These are phyloP conservation scores for Mirza zaza DNA, from an alignment of 2,113 vertebrate genomes.

Conservation along the genomic window DNA sequence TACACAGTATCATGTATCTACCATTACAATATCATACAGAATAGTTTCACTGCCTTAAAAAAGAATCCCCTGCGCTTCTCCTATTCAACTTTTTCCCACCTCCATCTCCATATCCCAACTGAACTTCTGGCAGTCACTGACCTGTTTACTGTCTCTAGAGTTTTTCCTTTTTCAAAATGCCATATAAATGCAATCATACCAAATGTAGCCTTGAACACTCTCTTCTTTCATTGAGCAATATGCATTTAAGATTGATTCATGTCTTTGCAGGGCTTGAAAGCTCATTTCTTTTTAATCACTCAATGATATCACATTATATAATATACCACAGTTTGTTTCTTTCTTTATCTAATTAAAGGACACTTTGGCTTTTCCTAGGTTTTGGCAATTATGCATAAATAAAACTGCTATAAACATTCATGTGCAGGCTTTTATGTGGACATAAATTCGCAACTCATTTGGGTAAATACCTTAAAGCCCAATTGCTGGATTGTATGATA, in stretches of 20 bases:
- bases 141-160: background rate
- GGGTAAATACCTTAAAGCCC: background rate
- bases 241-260: background rate
- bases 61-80: background rate
- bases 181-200: background rate
- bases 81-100: background rate
- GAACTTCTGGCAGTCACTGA: background rate
- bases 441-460: background rate
- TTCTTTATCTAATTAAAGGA: background rate
- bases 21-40: background rate
- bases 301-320: background rate
- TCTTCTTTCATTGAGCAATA: background rate
- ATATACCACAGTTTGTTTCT: background rate
- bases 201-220: background rate
- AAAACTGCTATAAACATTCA: background rate
- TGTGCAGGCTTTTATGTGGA: background rate
- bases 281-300: background rate
- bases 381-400: background rate
- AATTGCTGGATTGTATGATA: background rate
- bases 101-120: too few species aligned
- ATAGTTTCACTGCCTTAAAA: background rate
- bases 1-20: background rate
- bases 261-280: background rate
- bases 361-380: background rate
- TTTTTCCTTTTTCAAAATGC: background rate